phyloP scores from a whole-genome alignment of 2,888 invertebrate species.

The Rhamphomyia laevipes region DNA sequence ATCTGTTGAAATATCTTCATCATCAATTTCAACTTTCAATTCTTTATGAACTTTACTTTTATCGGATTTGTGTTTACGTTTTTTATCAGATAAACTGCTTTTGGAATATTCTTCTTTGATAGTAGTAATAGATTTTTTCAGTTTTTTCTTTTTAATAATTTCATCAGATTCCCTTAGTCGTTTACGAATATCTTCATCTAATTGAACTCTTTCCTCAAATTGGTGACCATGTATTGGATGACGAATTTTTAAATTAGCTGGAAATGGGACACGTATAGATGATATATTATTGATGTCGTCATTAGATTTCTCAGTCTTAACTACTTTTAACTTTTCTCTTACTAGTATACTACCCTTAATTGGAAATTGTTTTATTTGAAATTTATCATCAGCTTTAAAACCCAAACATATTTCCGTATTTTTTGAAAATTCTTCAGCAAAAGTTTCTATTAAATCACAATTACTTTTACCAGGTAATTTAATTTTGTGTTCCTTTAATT shows the following conservation, averaged over 20 bases:
- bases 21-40: too few relatives aligned
- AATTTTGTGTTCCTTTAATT: conserved; percentile 18
- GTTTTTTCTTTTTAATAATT: neutral
- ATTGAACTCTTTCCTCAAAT: conserved; percentile 17
- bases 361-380: conserved; percentile 18
- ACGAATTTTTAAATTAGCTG: conserved; percentile 19
- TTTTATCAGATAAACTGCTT: too few relatives aligned
- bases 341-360: conserved; percentile 20
- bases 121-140: too few relatives aligned
- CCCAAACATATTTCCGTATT: conserved; percentile 16
- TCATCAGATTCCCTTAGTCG: conserved; percentile 17
- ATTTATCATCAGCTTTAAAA: conserved; percentile 16
- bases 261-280: conserved; percentile 17
- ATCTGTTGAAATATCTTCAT: too few relatives aligned
- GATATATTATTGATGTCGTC: conserved; percentile 8
- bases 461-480: conserved; percentile 23
- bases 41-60: too few relatives aligned
- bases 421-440: conserved; percentile 20
- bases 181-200: conserved; percentile 14
- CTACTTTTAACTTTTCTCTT: conserved; percentile 18
- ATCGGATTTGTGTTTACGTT: too few relatives aligned
- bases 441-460: conserved; percentile 16
- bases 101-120: too few relatives aligned
- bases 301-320: conserved; percentile 9
- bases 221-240: conserved; percentile 24